These are phyloP conservation scores for Ostrea edulis DNA, from an alignment of 1,140 invertebrate genomes.

Conservation along the genomic window DNA sequence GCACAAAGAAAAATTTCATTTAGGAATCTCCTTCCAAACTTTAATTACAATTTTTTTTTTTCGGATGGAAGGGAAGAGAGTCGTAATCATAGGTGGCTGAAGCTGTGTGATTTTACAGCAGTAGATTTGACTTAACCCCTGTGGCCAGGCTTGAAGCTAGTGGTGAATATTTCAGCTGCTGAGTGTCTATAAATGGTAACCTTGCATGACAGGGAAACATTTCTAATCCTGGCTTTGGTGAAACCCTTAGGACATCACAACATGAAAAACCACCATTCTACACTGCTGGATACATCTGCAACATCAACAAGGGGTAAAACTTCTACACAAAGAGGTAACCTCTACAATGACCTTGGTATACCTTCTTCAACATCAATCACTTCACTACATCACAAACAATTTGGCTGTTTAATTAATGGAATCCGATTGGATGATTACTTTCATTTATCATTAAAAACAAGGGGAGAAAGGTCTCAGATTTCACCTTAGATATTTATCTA, in stretches of 20 bases:
- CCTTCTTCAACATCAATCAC: neutral
- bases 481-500: slow-evolving; percentile 17
- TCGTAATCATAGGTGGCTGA: too few species aligned
- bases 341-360: neutral
- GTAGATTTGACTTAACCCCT: neutral
- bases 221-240: neutral
- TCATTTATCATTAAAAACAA: slow-evolving; percentile 14
- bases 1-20: too few species aligned
- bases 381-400: neutral
- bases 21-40: too few species aligned
- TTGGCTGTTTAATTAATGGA: neutral
- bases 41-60: too few species aligned
- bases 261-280: neutral
- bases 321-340: neutral
- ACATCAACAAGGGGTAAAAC: neutral
- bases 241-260: neutral
- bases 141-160: neutral
- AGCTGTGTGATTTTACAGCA: too few species aligned
- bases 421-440: slow-evolving; percentile 1
- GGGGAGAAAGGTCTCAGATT: neutral
- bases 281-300: neutral
- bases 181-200: neutral
- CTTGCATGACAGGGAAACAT: neutral
- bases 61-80: too few species aligned
- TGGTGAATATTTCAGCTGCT: neutral